Evolutionary conservation across 2,797 vertebrate genomes (phyloP).

Genomic region (Eidolon dupreanum): DNA sequence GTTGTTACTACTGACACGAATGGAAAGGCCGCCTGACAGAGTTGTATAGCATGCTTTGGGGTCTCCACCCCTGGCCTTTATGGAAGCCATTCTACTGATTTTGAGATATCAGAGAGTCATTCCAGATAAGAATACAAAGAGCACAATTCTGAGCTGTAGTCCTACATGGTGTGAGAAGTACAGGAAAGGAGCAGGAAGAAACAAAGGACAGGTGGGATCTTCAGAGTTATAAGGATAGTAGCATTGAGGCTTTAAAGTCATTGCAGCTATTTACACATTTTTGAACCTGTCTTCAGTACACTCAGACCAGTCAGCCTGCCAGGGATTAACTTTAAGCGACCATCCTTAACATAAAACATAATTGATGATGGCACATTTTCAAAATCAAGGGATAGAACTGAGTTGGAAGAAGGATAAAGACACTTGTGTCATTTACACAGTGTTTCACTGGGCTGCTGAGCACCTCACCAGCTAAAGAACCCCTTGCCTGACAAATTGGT

Average conservation of each 20-base stretch:
- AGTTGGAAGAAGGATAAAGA: not conserved
- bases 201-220: not conserved
- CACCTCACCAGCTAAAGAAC: not conserved
- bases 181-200: not conserved
- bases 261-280: not conserved
- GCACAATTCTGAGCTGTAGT: accelerated
- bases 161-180: not conserved
- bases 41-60: not conserved
- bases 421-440: not conserved
- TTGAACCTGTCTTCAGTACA: accelerated
- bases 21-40: accelerated
- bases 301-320: no score
- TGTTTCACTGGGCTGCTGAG: not conserved
- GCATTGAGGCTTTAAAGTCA: not conserved
- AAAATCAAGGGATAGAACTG: not conserved
- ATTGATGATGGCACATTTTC: not conserved
- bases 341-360: not conserved
- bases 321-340: not conserved
- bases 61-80: no score
- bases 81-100: accelerated
- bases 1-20: not conserved
- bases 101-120: not conserved
- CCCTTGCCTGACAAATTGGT: not conserved
- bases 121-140: not conserved
- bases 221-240: not conserved